These are phyloP conservation scores for Melanotaenia pygmaea DNA, from an alignment of 2,797 vertebrate genomes.

Conservation along the genomic window DNA sequence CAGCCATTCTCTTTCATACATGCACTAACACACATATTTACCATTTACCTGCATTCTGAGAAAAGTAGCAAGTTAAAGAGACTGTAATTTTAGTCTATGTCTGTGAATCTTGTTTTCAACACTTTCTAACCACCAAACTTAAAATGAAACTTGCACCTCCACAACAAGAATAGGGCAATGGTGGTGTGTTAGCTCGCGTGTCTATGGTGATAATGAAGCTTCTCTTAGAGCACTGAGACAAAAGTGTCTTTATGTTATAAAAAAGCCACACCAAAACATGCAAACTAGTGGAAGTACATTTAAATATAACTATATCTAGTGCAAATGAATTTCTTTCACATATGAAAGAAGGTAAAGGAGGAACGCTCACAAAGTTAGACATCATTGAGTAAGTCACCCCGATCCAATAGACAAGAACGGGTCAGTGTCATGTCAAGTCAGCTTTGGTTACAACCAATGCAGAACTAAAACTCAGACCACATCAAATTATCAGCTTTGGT, in stretches of 20 bases:
- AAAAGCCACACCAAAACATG: no score
- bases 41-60: conserved; percentile 4
- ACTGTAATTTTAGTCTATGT: not conserved
- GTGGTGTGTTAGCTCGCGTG: not conserved
- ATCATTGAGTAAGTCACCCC: not conserved
- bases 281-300: no score
- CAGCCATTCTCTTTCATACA: not conserved
- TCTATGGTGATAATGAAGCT: not conserved
- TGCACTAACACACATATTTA: not conserved
- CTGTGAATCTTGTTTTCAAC: conserved; percentile 5
- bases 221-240: not conserved
- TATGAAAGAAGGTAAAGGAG: not conserved
- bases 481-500: not conserved
- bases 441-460: conserved; percentile 12
- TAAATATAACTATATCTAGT: not conserved
- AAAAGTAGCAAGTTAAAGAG: conserved; percentile 18
- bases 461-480: conserved; percentile 13
- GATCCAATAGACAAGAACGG: not conserved
- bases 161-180: conserved; percentile 5
- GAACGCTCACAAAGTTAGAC: not conserved
- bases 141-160: conserved; percentile 25
- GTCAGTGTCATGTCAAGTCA: not conserved
- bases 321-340: not conserved
- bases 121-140: conserved; percentile 6
- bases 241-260: not conserved